Base-by-base conservation (phyloP, 1,140 invertebrate species). In the Phenacoccus solenopsis region DNA sequence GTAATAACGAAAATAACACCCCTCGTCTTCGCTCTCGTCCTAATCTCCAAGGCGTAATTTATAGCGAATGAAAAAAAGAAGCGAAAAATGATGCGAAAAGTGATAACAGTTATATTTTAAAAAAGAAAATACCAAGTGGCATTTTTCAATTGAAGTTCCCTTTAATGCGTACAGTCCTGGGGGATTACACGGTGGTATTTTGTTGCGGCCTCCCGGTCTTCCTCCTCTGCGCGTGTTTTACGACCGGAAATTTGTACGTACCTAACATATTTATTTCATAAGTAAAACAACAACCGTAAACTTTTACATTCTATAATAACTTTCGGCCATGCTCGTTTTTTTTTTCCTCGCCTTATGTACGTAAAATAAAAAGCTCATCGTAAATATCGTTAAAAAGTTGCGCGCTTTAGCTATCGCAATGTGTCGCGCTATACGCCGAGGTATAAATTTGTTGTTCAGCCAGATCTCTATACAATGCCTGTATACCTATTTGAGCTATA, bases 191-290 rank as follows among this genome's bases (percentile, higher is more conserved):
- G 38, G 38, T n/a, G n/a, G n/a, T 16, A 49, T 49, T 49, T 49
- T 49, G 38, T 49, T n/a, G 38, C 12, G 12, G 38, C 38, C 12
- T 4, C 20, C 3, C 20, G 13, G 13, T n/a, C 38, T n/a, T 16
- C 16, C 38, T 49, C 16, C 16, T n/a, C 38, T 2, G 38, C 3
- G 5, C 38, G 12, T 9, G 12, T 49, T 49, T 49, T 49, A 49
- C 38, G 38, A 49, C 5, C 38, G 38, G 38, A 49, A 49, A 49
- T 49, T 49, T 49, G 38, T 49, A 49, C 38, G 38, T n/a, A n/a
- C n/a, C n/a, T n/a, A n/a, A n/a, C 38, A 49, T 49, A 49, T 49
- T 49, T 49, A 49, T 49, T 49, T 49, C 38, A 49, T 49, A 49
- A 49, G 30, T 13, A 32, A n/a, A 49, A 49, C 38, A 49, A 49